Percentiles rank a stretch among this genome's conserved stretches.
Evolutionary conservation across 2,888 invertebrate species (phyloP).

Genomic region (Tachina lurida): DNA sequence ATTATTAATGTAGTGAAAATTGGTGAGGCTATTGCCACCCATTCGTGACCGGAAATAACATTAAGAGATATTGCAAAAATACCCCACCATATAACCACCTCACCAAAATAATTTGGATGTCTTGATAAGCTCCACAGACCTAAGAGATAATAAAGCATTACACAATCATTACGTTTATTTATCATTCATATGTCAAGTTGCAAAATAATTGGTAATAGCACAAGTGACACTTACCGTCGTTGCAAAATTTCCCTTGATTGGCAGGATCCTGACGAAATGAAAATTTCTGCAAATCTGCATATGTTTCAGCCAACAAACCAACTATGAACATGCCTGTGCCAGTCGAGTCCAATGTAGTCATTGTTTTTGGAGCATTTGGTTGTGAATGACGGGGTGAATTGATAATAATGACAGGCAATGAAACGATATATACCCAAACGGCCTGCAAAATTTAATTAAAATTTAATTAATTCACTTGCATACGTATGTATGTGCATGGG

Average conservation of each 20-base stretch:
- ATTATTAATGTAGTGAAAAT: constrained; percentile 94
- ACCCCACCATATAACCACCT: constrained; percentile 97
- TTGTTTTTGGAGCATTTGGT: constrained; percentile 90
- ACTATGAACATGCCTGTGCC: constrained; percentile 93
- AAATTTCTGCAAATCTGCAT: constrained; percentile 96
- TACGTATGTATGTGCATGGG: neutral
- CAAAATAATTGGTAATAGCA: constrained; percentile 5
- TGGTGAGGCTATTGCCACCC: constrained; percentile 91
- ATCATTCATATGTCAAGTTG: neutral
- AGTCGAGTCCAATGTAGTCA: constrained; percentile 93
- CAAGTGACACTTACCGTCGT: constrained; percentile 86
- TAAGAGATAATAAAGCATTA: constrained; percentile 73
- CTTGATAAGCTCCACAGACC: constrained; percentile 94
- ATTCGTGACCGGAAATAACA: constrained; percentile 92
- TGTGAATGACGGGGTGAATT: constrained; percentile 92
- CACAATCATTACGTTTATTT: constrained; percentile 4
- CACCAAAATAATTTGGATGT: constrained; percentile 97
- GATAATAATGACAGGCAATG: constrained; percentile 94
- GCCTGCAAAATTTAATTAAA: constrained; percentile 85
- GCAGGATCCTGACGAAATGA: constrained; percentile 93
- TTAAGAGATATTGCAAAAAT: constrained; percentile 94
- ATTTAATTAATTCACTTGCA: constrained; percentile 31
- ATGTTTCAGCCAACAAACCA: constrained; percentile 93
- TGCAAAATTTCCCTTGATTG: constrained; percentile 96
- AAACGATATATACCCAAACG: constrained; percentile 95